Base-by-base conservation (phyloP, 2,888 invertebrate genomes). In the Fragum sueziense region DNA sequence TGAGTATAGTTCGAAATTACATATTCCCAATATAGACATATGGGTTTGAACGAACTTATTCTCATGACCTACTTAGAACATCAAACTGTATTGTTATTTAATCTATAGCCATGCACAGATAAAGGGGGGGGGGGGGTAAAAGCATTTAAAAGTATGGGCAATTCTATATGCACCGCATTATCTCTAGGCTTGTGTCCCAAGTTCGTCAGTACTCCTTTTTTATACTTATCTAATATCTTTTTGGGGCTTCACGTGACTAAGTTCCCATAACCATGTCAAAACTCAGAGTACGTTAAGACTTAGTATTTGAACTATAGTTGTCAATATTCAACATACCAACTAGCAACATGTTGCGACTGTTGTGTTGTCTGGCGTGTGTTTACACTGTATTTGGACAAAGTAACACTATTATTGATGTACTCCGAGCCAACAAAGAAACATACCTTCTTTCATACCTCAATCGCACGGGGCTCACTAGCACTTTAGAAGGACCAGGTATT, bases 391-490 rank as follows among this genome's bases (percentile, higher is more conserved):
- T 52, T 22, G 74, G 65, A 25, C 77, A 80, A 52, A 41, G 31
- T 14, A 73, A 69, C 14, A 68, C 74, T 9, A 52, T 72, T 22
- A 72, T 87, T 4, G 77, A 78, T 17, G 79, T 79, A 2, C 69
- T 84, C 17, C 75, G 67, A 11, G 37, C 57, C 2, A 73, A 78
- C 25, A 47, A 69, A 17, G 80, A 84, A 33, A 57, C 65, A 2
- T 78, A 75, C 0, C 59, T 86, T 3, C 72, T 85, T 2, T 67
- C 68, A 22, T 76, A 86, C 1, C 78, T 85, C 17, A 71, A 83
- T n/a, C n/a, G 54, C 0, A 85, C 87, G 14, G 86, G 86, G 9
- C 73, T 87, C 20, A 79, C 84, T 17, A 73, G 77, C 51, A 68
- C 72, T 7, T 73, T 87, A 11, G 57, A 81, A 9, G 57, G 57